These are phyloP conservation scores for Hyles lineata DNA, from an alignment of 2,888 invertebrate species.

Conservation along the genomic window DNA sequence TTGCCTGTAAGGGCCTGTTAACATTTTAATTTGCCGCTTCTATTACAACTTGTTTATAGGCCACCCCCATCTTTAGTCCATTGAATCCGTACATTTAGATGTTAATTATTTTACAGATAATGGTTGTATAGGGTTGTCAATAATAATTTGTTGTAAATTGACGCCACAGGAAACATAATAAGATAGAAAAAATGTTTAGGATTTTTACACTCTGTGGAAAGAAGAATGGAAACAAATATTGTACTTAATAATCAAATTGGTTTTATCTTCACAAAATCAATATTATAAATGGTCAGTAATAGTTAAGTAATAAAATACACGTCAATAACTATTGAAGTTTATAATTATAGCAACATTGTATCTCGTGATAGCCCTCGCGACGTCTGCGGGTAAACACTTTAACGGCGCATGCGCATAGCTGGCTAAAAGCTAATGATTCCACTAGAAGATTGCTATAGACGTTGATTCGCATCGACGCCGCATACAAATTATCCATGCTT, in stretches of 20 bases:
- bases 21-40: constrained; percentile 9
- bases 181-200: too few relatives aligned
- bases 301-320: background rate
- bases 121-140: background rate
- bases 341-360: background rate
- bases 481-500: constrained; percentile 70
- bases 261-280: background rate
- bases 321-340: background rate
- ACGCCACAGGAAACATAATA: too few relatives aligned
- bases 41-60: background rate
- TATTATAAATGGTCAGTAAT: background rate
- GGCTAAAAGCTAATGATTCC: constrained; percentile 56
- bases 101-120: constrained; percentile 40
- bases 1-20: background rate
- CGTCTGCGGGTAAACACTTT: constrained; percentile 27
- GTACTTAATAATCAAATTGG: background rate
- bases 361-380: constrained; percentile 2
- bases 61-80: background rate
- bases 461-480: constrained; percentile 61
- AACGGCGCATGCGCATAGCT: constrained; percentile 26
- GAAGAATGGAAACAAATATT: background rate
- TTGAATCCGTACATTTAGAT: constrained; percentile 45
- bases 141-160: background rate
- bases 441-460: constrained; percentile 61
- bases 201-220: too few relatives aligned